Evolutionary conservation across 1,140 invertebrate species (phyloP).

Genomic region (Ips typographus): DNA sequence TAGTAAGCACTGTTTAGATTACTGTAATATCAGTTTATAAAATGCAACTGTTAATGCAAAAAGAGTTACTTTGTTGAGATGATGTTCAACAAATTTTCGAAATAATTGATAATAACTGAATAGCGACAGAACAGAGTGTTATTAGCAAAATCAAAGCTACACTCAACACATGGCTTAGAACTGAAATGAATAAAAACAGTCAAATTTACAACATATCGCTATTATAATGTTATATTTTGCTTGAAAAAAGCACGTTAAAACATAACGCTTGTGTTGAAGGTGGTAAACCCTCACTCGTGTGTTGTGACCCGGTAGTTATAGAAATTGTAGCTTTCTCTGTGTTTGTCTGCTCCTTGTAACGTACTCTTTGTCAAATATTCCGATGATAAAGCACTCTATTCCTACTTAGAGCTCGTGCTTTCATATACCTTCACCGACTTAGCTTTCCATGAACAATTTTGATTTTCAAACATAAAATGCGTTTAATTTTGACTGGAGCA

Average conservation of each 20-base stretch:
- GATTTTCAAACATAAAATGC: not conserved
- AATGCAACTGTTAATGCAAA: too few species aligned
- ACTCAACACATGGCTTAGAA: too few species aligned
- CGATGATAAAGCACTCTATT: conserved; percentile 23
- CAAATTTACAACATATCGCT: conserved; percentile 14
- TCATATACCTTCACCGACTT: not conserved
- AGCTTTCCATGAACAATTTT: not conserved
- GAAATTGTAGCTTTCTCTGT: conserved; percentile 46
- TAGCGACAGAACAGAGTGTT: too few species aligned
- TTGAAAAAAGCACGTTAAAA: conserved; percentile 6
- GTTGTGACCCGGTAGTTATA: conserved; percentile 48
- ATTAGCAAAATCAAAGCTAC: too few species aligned
- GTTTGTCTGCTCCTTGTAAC: conserved; percentile 47
- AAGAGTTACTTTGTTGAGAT: too few species aligned
- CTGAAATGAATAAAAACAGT: conserved; percentile 8
- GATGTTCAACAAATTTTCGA: too few species aligned
- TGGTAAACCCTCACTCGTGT: conserved; percentile 49
- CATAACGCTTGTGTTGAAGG: conserved; percentile 39
- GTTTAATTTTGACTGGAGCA: not conserved
- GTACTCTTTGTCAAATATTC: conserved; percentile 30
- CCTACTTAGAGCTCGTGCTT: conserved; percentile 19
- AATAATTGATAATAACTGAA: too few species aligned
- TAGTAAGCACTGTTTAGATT: too few species aligned
- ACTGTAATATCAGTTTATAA: too few species aligned
- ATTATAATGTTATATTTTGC: not conserved